Evolutionary conservation across 2,797 vertebrate genomes (phyloP).

Genomic region (Trichosurus vulpecula): DNA sequence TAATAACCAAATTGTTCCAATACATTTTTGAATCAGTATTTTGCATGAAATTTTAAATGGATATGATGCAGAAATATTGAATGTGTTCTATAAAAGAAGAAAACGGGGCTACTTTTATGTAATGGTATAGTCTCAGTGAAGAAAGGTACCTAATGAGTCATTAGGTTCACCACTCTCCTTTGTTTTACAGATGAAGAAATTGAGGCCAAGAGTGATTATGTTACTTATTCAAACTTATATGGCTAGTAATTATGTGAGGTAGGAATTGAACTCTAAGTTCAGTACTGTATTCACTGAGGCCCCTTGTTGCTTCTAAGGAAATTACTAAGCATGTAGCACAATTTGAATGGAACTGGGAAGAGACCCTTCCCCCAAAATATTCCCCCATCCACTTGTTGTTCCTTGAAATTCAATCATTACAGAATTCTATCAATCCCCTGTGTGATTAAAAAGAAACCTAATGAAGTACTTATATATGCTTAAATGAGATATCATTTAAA

Average conservation of each 20-base stretch:
- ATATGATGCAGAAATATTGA: no score
- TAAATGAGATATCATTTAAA: background rate
- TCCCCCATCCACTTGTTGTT: background rate
- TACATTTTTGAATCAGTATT: background rate
- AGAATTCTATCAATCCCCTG: background rate
- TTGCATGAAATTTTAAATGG: background rate
- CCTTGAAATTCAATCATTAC: background rate
- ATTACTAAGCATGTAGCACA: background rate
- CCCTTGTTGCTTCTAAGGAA: background rate
- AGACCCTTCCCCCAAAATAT: background rate
- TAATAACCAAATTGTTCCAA: background rate
- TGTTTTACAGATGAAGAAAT: background rate
- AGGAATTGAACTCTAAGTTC: background rate
- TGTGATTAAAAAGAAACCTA: background rate
- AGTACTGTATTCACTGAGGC: background rate
- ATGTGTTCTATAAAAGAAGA: background rate
- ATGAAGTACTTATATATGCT: background rate
- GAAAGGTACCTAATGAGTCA: background rate
- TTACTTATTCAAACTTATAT: background rate
- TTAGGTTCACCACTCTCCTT: background rate
- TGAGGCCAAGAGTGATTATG: background rate
- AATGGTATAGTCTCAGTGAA: background rate
- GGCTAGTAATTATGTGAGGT: background rate
- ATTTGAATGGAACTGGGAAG: background rate
- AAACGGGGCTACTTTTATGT: background rate